phyloP scores from a whole-genome alignment of 2,797 vertebrate genomes.

The Scyliorhinus canicula region DNA sequence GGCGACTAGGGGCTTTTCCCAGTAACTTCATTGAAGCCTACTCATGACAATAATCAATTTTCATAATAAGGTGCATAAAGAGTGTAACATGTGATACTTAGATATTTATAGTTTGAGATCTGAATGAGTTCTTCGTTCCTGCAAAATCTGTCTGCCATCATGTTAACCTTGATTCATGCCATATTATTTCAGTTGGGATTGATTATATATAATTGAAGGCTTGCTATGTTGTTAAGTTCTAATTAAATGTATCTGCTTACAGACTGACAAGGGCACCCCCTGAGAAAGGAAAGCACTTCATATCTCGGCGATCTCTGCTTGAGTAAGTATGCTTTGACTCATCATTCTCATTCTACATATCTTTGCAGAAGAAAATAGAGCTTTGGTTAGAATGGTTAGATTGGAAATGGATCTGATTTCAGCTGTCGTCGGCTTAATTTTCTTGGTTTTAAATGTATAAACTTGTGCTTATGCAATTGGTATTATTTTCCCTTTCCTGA shows the following conservation, averaged over 20 bases:
- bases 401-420: not conserved
- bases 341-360: not conserved
- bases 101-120: not conserved
- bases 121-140: not conserved
- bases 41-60: too few relatives aligned
- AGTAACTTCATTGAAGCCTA: too few relatives aligned
- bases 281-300: constrained; percentile 79
- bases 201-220: not conserved
- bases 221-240: constrained; percentile 35
- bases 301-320: constrained; percentile 76
- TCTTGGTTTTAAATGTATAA: not conserved
- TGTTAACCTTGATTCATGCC: not conserved
- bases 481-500: fast-evolving
- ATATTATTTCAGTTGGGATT: not conserved
- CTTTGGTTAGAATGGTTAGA: not conserved
- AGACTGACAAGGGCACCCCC: constrained; percentile 67
- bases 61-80: not conserved
- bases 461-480: not conserved
- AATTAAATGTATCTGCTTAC: constrained; percentile 42
- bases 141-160: too few relatives aligned
- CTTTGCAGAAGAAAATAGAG: not conserved
- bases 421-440: not conserved
- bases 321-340: constrained; percentile 69
- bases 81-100: not conserved
- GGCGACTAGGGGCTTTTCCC: too few relatives aligned